phyloP scores from a whole-genome alignment of 2,113 vertebrate genomes.

The Petaurus breviceps region DNA sequence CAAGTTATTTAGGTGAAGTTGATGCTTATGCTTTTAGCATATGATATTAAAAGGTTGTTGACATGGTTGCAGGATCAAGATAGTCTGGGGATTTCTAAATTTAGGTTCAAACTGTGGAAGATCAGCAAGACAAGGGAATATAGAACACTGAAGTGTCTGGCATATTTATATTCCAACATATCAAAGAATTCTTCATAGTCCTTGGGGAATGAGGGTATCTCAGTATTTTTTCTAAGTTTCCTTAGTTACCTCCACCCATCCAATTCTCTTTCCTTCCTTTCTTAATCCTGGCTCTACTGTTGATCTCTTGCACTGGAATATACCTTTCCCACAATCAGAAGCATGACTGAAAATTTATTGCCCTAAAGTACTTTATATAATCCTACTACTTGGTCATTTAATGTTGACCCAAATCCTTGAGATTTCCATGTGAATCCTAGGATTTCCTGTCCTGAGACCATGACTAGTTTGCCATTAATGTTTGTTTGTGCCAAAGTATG shows the following conservation, averaged over 20 bases:
- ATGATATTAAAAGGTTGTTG: background rate
- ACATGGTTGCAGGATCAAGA: background rate
- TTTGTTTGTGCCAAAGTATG: background rate
- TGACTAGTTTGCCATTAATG: background rate
- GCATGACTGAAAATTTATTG: background rate
- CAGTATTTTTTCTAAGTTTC: background rate
- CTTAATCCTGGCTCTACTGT: background rate
- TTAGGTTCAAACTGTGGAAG: background rate
- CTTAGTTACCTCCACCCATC: background rate
- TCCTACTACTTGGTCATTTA: background rate
- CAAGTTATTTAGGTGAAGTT: background rate
- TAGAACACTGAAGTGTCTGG: background rate
- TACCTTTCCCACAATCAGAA: background rate
- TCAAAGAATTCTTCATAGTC: background rate
- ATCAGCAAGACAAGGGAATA: background rate
- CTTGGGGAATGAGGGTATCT: background rate
- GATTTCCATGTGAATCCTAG: background rate
- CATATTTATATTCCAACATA: background rate
- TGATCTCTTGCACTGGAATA: background rate
- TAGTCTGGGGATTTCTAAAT: background rate
- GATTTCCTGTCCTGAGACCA: background rate
- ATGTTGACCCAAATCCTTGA: background rate
- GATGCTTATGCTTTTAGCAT: background rate
- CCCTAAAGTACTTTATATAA: background rate
- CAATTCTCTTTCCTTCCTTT: background rate